Conservation (phyloP, 2,113 vertebrate species). For the Lampris megalopsis region DNA sequence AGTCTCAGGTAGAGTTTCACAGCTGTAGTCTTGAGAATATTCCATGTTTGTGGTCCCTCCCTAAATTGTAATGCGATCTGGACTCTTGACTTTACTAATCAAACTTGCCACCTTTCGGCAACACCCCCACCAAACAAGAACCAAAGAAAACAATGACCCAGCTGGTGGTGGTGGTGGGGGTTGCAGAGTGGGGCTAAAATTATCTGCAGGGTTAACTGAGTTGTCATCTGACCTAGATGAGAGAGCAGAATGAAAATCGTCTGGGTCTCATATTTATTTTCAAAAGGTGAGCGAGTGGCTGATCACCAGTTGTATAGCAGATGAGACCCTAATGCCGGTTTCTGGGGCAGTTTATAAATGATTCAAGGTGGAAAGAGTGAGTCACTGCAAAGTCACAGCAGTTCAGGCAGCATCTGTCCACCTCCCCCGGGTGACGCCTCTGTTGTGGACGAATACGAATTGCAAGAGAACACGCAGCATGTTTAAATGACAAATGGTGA, state of each 20-base stretch:
- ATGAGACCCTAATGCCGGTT: not conserved
- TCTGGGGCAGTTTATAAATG: constrained; percentile 47
- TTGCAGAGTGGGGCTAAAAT: not conserved
- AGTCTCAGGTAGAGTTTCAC: too few relatives aligned
- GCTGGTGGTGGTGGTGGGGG: constrained; percentile 4
- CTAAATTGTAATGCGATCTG: too few relatives aligned
- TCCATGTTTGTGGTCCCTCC: too few relatives aligned
- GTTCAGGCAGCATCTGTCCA: constrained; percentile 41
- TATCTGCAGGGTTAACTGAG: not conserved
- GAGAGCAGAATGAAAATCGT: constrained; percentile 10
- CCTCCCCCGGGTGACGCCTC: not conserved
- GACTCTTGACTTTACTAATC: too few relatives aligned
- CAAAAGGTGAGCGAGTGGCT: constrained; percentile 15
- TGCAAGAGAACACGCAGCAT: not conserved
- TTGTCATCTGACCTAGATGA: constrained; percentile 36
- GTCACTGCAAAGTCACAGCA: constrained; percentile 8
- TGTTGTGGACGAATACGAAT: constrained; percentile 1
- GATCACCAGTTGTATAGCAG: constrained; percentile 20
- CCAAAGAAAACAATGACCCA: constrained; percentile 11
- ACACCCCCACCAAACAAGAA: constrained; percentile 43
- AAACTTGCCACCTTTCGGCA: too few relatives aligned
- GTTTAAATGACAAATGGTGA: constrained; percentile 4
- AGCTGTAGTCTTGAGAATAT: too few relatives aligned
- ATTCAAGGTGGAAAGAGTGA: constrained; percentile 40
- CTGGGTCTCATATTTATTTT: not conserved